phyloP scores from a whole-genome alignment of 1,140 invertebrate genomes.

The Magallana gigas region DNA sequence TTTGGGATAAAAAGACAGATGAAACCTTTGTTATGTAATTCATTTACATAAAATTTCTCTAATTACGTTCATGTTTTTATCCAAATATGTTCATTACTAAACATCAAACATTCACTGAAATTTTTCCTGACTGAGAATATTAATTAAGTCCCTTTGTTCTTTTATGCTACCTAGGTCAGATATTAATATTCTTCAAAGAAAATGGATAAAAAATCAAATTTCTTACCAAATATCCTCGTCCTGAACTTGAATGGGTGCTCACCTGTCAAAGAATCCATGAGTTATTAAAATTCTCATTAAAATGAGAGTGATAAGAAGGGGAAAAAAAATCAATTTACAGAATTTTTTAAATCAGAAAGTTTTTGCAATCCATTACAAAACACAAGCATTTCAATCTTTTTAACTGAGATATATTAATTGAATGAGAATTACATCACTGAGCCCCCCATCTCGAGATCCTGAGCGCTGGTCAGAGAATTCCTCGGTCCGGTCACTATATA shows the following conservation, averaged over 20 bases:
- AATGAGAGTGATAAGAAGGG: too few species aligned
- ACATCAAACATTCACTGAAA: too few species aligned
- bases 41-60: not conserved
- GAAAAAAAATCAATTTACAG: too few species aligned
- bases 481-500: slow-evolving; percentile 1
- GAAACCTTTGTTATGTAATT: not conserved
- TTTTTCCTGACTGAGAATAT: too few species aligned
- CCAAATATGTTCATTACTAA: too few species aligned
- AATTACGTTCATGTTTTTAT: not conserved
- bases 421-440: slow-evolving; percentile 5
- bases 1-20: not conserved
- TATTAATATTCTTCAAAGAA: not conserved
- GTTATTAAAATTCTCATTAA: too few species aligned
- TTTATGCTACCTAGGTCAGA: too few species aligned
- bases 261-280: not conserved
- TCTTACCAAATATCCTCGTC: slow-evolving; percentile 66
- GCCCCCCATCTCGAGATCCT: slow-evolving; percentile 9
- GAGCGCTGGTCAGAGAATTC: slow-evolving; percentile 16
- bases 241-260: slow-evolving; percentile 57
- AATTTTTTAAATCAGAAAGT: too few species aligned
- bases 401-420: too few species aligned
- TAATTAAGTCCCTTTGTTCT: too few species aligned
- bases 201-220: not conserved
- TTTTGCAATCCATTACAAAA: too few species aligned
- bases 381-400: too few species aligned